phyloP scores from a whole-genome alignment of 2,113 vertebrate genomes.

The Lanius collurio region DNA sequence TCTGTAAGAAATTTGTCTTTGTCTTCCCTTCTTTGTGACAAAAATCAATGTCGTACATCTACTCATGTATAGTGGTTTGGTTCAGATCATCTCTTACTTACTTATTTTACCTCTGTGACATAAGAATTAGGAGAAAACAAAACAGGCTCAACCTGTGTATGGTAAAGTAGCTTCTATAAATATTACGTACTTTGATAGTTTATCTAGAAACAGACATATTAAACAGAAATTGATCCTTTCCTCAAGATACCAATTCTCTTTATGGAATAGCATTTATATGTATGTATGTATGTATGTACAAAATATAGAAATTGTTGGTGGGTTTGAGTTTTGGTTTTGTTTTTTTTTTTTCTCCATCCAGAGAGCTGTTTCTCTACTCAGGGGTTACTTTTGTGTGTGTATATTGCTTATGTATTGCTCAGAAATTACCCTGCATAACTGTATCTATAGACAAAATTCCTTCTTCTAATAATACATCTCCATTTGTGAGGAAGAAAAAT shows the following conservation, averaged over 20 bases:
- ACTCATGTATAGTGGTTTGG: too few relatives aligned
- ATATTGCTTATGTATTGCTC: background rate
- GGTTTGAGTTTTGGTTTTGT: background rate
- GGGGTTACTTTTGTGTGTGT: background rate
- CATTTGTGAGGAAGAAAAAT: background rate
- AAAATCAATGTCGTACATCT: background rate
- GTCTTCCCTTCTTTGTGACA: background rate
- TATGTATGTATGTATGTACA: accelerated
- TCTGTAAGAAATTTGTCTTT: background rate
- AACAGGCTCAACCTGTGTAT: background rate
- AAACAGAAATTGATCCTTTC: background rate
- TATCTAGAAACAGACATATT: background rate
- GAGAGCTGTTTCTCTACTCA: background rate
- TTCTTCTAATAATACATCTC: background rate
- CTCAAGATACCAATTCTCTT: background rate
- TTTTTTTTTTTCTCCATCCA: background rate
- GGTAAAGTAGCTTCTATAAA: background rate
- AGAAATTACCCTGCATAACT: background rate
- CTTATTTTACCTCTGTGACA: too few relatives aligned
- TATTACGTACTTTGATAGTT: background rate
- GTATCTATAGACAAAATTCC: background rate
- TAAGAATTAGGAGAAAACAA: too few relatives aligned
- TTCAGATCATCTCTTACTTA: too few relatives aligned
- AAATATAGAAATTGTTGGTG: background rate
- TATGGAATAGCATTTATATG: background rate